Evolutionary conservation across 2,797 vertebrate species (phyloP).

Genomic region (Semotilus atromaculatus): DNA sequence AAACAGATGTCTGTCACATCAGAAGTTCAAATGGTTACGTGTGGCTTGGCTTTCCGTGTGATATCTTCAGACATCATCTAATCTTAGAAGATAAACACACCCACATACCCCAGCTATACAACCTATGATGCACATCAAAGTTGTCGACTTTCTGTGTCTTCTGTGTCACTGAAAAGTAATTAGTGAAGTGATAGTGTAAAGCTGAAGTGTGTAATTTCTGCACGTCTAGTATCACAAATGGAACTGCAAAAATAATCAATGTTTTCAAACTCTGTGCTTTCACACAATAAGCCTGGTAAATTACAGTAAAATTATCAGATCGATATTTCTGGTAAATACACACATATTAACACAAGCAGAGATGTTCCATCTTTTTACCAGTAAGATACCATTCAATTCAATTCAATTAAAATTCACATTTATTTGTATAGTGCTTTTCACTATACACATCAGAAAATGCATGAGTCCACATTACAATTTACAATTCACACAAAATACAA

Average conservation of each 20-base stretch:
- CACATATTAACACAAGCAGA: neutral
- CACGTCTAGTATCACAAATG: neutral
- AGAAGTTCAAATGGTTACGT: conserved; percentile 23
- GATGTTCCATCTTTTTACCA: neutral
- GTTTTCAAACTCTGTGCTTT: neutral
- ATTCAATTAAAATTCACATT: neutral
- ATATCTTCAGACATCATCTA: conserved; percentile 10
- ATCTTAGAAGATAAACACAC: conserved; percentile 19
- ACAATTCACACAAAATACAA: no score
- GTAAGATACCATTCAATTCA: neutral
- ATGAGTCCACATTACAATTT: no score
- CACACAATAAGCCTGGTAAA: neutral
- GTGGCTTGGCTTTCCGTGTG: conserved; percentile 20
- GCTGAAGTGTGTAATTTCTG: neutral
- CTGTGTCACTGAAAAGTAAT: conserved; percentile 7
- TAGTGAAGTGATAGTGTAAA: conserved; percentile 6
- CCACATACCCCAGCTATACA: neutral
- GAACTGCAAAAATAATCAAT: neutral
- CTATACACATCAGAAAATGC: no score
- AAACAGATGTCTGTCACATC: conserved; percentile 30
- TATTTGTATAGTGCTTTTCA: no score
- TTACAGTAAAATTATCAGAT: neutral
- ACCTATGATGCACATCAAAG: conserved; percentile 8
- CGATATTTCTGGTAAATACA: neutral
- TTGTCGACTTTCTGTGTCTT: neutral